phyloP scores from a whole-genome alignment of 2,797 vertebrate species.

The Danio choprae region DNA sequence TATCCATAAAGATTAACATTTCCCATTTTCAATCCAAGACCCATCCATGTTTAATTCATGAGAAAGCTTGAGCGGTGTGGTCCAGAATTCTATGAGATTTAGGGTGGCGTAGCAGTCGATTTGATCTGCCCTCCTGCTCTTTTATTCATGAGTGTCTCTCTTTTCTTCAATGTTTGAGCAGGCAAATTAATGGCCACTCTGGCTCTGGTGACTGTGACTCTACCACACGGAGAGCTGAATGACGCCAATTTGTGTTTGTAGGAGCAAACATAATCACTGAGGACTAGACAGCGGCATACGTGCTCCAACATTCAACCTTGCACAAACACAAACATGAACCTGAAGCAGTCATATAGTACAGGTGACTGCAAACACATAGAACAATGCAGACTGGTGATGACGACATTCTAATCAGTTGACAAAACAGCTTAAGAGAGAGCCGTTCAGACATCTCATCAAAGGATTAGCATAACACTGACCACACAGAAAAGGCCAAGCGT shows the following conservation, averaged over 20 bases:
- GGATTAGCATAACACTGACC: neutral
- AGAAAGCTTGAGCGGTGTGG: constrained; percentile 46
- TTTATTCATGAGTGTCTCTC: constrained; percentile 43
- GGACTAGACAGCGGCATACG: neutral
- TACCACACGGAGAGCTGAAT: neutral
- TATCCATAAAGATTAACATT: constrained; percentile 57
- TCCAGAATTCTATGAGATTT: constrained; percentile 56
- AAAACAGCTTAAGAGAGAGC: neutral
- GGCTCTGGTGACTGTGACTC: neutral
- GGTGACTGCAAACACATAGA: constrained; percentile 7
- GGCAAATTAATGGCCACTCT: constrained; percentile 15
- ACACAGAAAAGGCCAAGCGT: neutral
- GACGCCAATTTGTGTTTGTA: constrained; percentile 19
- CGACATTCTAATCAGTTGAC: constrained; percentile 9
- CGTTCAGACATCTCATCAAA: neutral
- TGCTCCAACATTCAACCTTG: neutral
- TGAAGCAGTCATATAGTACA: neutral
- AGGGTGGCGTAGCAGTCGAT: constrained; percentile 41
- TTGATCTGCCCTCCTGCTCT: constrained; percentile 46
- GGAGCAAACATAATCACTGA: constrained; percentile 11
- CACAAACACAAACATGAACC: constrained; percentile 21
- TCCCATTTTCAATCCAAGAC: constrained; percentile 47
- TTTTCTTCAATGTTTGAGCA: constrained; percentile 14
- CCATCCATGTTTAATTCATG: constrained; percentile 60
- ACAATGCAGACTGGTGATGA: constrained; percentile 16